These are phyloP conservation scores for Gallinago jamesoni DNA, from an alignment of 2,113 vertebrate species.

Conservation along the genomic window DNA sequence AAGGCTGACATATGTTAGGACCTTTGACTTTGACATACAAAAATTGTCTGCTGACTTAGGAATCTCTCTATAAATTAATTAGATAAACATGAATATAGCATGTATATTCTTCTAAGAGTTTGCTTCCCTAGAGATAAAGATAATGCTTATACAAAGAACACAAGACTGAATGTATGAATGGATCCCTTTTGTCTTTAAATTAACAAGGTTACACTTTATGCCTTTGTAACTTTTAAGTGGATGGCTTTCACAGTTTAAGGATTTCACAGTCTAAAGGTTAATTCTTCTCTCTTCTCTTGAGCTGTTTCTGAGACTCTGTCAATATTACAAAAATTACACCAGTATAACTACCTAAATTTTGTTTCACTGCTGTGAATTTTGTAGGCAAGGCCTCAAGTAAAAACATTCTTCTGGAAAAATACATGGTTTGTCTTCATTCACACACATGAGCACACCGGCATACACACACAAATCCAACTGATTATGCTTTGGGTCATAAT, in stretches of 20 bases:
- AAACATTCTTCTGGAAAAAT: background rate
- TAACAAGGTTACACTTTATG: conserved; percentile 9
- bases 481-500: background rate
- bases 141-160: background rate
- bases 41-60: conserved; percentile 50
- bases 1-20: conserved; percentile 50
- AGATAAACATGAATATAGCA: conserved; percentile 38
- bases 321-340: background rate
- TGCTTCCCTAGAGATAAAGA: conserved; percentile 31
- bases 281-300: background rate
- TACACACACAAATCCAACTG: background rate
- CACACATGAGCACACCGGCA: background rate
- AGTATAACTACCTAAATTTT: background rate
- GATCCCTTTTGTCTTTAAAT: conserved; percentile 15
- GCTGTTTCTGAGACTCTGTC: background rate
- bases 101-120: conserved; percentile 9
- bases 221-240: background rate
- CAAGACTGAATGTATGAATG: background rate
- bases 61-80: conserved; percentile 53
- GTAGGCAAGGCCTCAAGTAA: background rate
- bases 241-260: background rate
- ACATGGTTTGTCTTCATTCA: background rate
- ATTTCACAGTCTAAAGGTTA: background rate
- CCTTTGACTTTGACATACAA: conserved; percentile 48
- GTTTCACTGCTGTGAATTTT: background rate